phyloP scores from a whole-genome alignment of 2,888 invertebrate genomes.

The Orgyia antiqua region DNA sequence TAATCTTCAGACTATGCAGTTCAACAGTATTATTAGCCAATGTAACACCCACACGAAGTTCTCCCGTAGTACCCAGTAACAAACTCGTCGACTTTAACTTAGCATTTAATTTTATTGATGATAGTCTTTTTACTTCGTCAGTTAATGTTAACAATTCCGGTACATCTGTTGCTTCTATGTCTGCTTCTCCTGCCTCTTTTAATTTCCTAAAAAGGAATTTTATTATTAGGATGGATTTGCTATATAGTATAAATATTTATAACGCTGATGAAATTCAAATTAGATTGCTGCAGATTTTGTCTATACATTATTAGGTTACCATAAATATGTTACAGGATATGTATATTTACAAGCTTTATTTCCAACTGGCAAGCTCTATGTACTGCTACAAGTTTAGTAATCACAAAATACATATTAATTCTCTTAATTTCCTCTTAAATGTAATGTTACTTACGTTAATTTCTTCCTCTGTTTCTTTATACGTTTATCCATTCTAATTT shows the following conservation, averaged over 20 bases:
- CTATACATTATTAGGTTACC: no score
- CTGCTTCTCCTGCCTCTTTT: constrained; percentile 52
- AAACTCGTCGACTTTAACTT: constrained; percentile 85
- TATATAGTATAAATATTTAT: no score
- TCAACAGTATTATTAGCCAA: constrained; percentile 87
- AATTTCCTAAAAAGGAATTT: constrained; percentile 40
- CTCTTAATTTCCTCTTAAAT: no score
- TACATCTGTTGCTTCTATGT: constrained; percentile 43
- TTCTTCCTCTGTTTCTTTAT: constrained; percentile 85
- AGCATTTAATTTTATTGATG: constrained; percentile 80
- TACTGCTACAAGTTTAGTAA: no score
- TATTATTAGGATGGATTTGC: no score
- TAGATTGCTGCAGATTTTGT: no score
- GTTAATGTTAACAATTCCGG: constrained; percentile 75
- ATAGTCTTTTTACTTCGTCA: constrained; percentile 85
- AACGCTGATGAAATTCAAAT: no score
- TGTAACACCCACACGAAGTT: constrained; percentile 82
- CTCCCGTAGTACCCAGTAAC: constrained; percentile 83
- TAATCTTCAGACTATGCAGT: constrained; percentile 78
- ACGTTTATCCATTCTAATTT: constrained; percentile 84
- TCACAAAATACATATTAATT: no score
- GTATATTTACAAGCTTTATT: no score
- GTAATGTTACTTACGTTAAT: constrained; percentile 61
- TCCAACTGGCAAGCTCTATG: no score
- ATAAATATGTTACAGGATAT: no score